Base-by-base conservation (phyloP, 2,888 invertebrate species). In the Rutpela maculata region DNA sequence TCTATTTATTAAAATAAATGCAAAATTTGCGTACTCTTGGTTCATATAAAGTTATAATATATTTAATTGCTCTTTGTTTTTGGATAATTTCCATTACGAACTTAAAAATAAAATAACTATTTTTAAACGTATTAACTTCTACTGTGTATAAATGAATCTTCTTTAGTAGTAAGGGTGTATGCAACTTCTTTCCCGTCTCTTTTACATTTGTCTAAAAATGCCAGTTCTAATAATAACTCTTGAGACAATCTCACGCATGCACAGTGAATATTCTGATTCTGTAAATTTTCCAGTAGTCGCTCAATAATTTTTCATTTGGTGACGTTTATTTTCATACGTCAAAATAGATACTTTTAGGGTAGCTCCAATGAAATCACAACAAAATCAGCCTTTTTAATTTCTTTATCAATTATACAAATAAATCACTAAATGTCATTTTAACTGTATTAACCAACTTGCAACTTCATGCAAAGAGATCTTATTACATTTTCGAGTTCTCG, bases 151-250 rank as follows among this genome's bases (percentile, higher is more conserved):
- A 57, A 57, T 43, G 43, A 43, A 43, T 43, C 43, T 43, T 43
- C 43, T 17, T 50, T 19, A 59, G 31, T 19, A 19, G 19, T 15
- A 59, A 3, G 59, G 22, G 59, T 10, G 22, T 19, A 18, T 59
- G 22, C 1, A 22, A 18, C 12, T 59, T 18, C 59, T 22, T 15
- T 59, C 59, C 19, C 1, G 22, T 7, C 19, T 59, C 59, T 59
- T 22, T 59, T 19, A 59, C 19, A 59, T 12, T 22, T 59, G 59
- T 59, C 59, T 59, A 59, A 59, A 59, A 59, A 9, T 59, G 10
- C 22, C 59, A 22, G 19, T 19, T 59, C 59, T 59, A 59, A 18
- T 22, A 59, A 59, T 59, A 59, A 69, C 12, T 71, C 18, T 15
- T 43, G 12, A 43, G 15, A 43, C 12, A 38, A 38, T 11, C 43